Base-by-base conservation (phyloP, 35 echinoderm and acorn worm genomes). In the Acanthaster planci region DNA sequence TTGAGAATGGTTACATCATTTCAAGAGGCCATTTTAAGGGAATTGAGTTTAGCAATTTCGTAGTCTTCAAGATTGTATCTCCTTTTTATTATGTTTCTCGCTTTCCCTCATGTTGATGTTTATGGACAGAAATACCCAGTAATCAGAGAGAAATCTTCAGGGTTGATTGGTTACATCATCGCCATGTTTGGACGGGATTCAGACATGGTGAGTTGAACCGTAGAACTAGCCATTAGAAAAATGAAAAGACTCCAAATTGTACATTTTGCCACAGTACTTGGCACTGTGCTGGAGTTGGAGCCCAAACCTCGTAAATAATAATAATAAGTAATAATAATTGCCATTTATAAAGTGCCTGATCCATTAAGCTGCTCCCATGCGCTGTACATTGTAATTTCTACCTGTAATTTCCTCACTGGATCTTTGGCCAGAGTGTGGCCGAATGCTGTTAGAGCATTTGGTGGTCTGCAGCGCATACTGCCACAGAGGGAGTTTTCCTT, bases 131-230 rank as follows among this genome's bases (percentile, higher is more conserved):
- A 84, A 76, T 78, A 86, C 23, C 84, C 84, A 31, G 77, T 50
- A 0, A 53, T 91, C 52, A 91, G 72, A 30, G 90, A 91, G 60
- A 91, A 81, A 55, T 86, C 90, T 1, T 81, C 90, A 26, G 90
- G 83, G 4, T 23, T 91, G 2, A 80, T 91, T 8, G 83, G 83
- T 27, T 91, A 91, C 60, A 86, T 86, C 22, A 91, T 91, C 30
- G 76, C 85, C 37, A 60, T 91, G 83, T n/a, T 91, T 27, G 90
- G 84, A 35, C 51, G 27, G 68, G 84, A 91, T 55, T 39, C 36
- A 38, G 76, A 91, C 37, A 50, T 82, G 40, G 90, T 91, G 76
- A 82, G 84, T 79, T 39, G 37, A 35, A 17, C 52, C 21, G n/a
- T 4, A 2, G 51, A 17, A 38, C 8, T 80, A 39, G 27, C 6